Base-by-base conservation (phyloP, 1,140 invertebrate genomes). In the Drosophila nigrodunni region DNA sequence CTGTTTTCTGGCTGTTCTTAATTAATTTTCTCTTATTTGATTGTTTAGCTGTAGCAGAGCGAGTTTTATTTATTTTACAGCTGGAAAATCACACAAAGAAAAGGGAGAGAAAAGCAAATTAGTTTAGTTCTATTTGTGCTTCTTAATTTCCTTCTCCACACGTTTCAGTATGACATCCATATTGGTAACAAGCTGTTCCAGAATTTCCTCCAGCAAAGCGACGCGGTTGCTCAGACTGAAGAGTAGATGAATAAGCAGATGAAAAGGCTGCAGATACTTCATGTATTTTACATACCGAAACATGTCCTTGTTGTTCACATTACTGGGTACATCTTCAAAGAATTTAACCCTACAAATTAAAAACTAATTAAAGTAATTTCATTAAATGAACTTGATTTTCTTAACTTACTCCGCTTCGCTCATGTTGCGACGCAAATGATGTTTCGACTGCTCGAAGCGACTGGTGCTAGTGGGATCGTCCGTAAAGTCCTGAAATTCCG, bases 91-190 rank as follows among this genome's bases (percentile, higher is more conserved):
- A 43, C 25, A 64, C n/a, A 60, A 15, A 15, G 15, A 15, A 15
- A 15, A 52, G 39, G 37, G n/a, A 3, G n/a, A 15, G 7, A 15
- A 10, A 13, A n/a, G 11, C 1, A 9, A 34, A n/a, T 34, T 13
- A 13, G 15, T 13, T 34, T 37, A 9, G 50, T 37, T 54, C 15
- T 67, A 41, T 68, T 68, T 25, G 34, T 67, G 6, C 34, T 62
- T 30, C 50, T 21, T 44, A 7, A 21, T 25, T 37, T 80, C 83
- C 10, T 10, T 69, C 21, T 91, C 78, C 7, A 91, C 69, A 4
- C 78, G 83, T n/a, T 88, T 82, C 3, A 91, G 39, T 50, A 88
- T 85, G 6, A 21, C 54, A 73, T 91, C 90, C 78, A 91, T 85
- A 30, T 90, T 82, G 7, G 41, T 77, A 1, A 91, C 77, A 0